phyloP scores from a whole-genome alignment of 2,888 invertebrate genomes.

The Mantis religiosa region DNA sequence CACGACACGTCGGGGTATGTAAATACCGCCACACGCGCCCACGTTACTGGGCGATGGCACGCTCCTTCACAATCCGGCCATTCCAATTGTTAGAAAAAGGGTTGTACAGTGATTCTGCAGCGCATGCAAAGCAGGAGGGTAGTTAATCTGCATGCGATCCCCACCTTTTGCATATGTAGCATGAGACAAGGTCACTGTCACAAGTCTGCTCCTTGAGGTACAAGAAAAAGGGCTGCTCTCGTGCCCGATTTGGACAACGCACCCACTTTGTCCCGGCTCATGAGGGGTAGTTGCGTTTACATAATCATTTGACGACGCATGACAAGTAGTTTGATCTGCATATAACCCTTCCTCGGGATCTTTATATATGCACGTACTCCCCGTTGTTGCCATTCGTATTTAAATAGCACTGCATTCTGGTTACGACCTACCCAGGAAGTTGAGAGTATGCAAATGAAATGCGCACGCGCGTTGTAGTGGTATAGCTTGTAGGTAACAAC shows the following conservation, averaged over 20 bases:
- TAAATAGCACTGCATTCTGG: not conserved
- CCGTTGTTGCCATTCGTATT: not conserved
- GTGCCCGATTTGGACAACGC: not conserved
- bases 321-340: not conserved
- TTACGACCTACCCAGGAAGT: not conserved
- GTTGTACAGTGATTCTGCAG: not conserved
- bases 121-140: not conserved
- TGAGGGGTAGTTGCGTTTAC: not conserved
- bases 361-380: not conserved
- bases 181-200: not conserved
- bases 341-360: not conserved
- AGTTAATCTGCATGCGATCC: not conserved
- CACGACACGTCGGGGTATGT: constrained; percentile 4
- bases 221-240: not conserved
- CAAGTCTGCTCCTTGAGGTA: no score
- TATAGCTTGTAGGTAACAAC: not conserved
- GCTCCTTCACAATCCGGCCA: not conserved
- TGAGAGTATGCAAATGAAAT: not conserved
- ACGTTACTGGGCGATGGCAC: not conserved
- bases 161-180: not conserved
- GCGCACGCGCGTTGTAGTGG: not conserved
- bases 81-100: not conserved
- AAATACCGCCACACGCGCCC: constrained; percentile 8
- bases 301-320: not conserved
- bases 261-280: not conserved